Conservation (phyloP, 2,888 invertebrate genomes). For the Augochlorella aurata region DNA sequence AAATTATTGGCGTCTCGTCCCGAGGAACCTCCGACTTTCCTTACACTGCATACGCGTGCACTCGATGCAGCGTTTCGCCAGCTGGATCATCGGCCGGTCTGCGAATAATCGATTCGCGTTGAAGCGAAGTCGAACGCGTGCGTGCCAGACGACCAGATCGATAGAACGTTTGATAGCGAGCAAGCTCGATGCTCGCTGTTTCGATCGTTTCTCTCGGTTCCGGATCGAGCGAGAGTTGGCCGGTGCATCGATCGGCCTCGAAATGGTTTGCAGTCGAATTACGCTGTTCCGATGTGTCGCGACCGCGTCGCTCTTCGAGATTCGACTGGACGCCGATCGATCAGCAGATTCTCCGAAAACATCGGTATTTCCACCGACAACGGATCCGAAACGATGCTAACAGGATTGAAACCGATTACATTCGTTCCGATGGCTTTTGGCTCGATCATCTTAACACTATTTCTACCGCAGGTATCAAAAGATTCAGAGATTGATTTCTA, state of each 20-base stretch:
- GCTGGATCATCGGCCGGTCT: neutral
- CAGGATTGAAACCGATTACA: neutral
- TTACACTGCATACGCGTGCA: neutral
- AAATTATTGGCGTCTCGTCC: too few relatives aligned
- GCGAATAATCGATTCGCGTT: slow-evolving; percentile 1
- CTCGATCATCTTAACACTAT: too few relatives aligned
- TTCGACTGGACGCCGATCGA: neutral
- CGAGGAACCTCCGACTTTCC: neutral
- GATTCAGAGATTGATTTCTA: too few relatives aligned
- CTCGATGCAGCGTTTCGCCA: neutral
- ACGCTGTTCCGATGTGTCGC: neutral
- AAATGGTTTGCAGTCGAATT: neutral
- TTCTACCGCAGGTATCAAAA: too few relatives aligned
- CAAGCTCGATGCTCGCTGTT: neutral
- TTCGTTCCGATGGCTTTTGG: neutral
- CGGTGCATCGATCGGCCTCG: slow-evolving; percentile 12
- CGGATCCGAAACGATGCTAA: neutral
- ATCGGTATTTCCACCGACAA: neutral
- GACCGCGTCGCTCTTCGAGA: neutral
- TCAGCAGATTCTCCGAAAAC: neutral
- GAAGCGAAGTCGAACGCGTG: neutral
- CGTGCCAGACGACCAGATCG: neutral
- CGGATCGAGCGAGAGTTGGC: neutral
- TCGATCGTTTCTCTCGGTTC: slow-evolving; percentile 1
- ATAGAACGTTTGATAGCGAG: neutral